Evolutionary conservation across 2,113 vertebrate species (phyloP), one percentile per base, ranked within the genome.

Genomic region (Sprattus sprattus): DNA sequence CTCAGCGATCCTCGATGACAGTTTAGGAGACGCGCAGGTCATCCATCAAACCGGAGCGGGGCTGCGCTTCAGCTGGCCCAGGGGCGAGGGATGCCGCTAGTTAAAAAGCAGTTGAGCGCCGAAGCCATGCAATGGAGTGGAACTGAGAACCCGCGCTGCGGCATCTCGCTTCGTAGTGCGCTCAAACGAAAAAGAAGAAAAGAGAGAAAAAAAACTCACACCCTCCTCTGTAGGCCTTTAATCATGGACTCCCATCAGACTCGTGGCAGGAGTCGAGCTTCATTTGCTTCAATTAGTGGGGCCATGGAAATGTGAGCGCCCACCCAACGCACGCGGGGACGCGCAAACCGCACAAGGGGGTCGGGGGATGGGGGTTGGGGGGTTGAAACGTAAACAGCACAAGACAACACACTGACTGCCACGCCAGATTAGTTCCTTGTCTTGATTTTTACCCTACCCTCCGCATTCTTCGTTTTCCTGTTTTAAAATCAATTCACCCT

Each of bases 161-260:
- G 71, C 71, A 39, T 18, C 25, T 75, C 25, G 67, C 67, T 39
- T 78, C 32, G 0, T 11, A 75, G 15, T 15, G 67, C 71, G 13
- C 32, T 32, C 28, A 39, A 32, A 44, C 28, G 28, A 32, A 15
- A 78, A 44, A 39, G 32, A 16, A 15, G 2, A 16, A 78, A 4
- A 15, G 15, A 75, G 67, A 32, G 13, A 11, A 39, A 39, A 15
- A 13, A 75, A 75, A 39, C 39, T 78, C 71, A 44, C 71, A 39
- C 71, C 28, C 71, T 9, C 13, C 71, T 78, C 71, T 3, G 32
- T 4, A 44, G 71, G 71, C 67, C 83, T 91, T 86, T 93, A 93
- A 93, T 93, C 93, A 92, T 89, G 80, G 88, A 84, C 82, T 88
- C 83, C 90, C 87, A 92, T 93, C 87, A 89, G 92, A 92, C 90